phyloP scores from a whole-genome alignment of 2,888 invertebrate genomes.

The Amaurobius ferox region DNA sequence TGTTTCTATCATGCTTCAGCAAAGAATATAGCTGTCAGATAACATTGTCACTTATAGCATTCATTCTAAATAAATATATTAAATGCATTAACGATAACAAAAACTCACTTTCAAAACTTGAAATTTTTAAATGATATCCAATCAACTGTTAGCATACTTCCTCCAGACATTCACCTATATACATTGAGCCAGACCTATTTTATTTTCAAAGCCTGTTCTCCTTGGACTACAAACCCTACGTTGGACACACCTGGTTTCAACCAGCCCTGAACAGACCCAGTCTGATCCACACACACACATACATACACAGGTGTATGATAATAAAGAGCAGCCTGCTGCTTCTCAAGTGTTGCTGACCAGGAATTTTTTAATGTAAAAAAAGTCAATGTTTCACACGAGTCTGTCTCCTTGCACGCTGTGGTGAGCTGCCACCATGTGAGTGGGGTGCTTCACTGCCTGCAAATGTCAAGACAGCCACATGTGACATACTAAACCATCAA shows the following conservation, averaged over 20 bases:
- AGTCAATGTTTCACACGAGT: conserved; percentile 68
- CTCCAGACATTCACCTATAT: too few species aligned
- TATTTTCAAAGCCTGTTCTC: too few species aligned
- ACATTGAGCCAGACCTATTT: too few species aligned
- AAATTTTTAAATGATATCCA: too few species aligned
- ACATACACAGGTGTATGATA: conserved; percentile 50
- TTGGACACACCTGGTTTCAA: conserved; percentile 44
- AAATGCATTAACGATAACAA: too few species aligned
- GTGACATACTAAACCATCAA: conserved; percentile 24
- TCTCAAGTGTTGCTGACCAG: conserved; percentile 51
- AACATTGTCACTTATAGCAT: too few species aligned
- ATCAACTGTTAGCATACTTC: too few species aligned
- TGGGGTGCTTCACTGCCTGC: conserved; percentile 65
- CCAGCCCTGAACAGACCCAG: background rate
- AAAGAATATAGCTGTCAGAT: too few species aligned
- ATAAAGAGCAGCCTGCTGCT: conserved; percentile 64
- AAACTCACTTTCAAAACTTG: too few species aligned
- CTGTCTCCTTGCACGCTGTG: conserved; percentile 73
- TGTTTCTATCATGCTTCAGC: too few species aligned
- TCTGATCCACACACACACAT: conserved; percentile 16
- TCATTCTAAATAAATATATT: too few species aligned
- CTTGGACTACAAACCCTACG: too few species aligned
- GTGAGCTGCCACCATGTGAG: conserved; percentile 67
- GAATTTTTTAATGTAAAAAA: conserved; percentile 15
- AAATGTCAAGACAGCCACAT: conserved; percentile 52